Conservation (phyloP, 2,888 invertebrate species). For the Leptinotarsa juncta region DNA sequence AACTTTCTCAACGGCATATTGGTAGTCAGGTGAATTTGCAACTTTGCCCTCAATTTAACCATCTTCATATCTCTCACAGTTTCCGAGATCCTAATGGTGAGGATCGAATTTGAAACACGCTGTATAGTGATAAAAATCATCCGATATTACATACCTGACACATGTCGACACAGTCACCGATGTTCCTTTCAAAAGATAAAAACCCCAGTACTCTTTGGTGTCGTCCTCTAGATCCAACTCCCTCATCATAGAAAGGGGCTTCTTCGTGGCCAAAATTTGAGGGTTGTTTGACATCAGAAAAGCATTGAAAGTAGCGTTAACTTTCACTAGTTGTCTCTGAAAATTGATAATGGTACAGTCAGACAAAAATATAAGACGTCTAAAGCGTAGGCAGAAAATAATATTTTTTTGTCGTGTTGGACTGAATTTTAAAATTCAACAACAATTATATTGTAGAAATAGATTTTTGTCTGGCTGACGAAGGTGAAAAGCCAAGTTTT, state of each 20-base stretch:
- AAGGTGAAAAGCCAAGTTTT: too few species aligned
- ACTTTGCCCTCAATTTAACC: too few species aligned
- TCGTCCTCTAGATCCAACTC: constrained; percentile 79
- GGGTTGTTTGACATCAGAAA: constrained; percentile 76
- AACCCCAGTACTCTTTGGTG: constrained; percentile 87
- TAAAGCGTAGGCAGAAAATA: too few species aligned
- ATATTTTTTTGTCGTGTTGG: not conserved
- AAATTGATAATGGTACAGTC: constrained; percentile 33
- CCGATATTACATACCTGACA: constrained; percentile 70
- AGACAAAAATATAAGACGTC: too few species aligned
- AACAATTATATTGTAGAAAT: too few species aligned
- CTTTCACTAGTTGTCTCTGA: constrained; percentile 76
- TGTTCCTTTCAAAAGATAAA: constrained; percentile 80
- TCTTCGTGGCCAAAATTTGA: constrained; percentile 69
- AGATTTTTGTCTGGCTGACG: too few species aligned
- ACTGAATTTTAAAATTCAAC: too few species aligned
- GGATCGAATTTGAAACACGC: too few species aligned
- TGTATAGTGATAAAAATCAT: not conserved
- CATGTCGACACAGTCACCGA: constrained; percentile 81
- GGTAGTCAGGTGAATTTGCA: too few species aligned
- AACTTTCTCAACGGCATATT: too few species aligned
- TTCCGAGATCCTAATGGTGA: too few species aligned
- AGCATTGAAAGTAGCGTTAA: constrained; percentile 82
- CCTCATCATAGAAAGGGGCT: constrained; percentile 77
- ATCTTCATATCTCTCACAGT: too few species aligned